A percentile compares a stretch with the other conserved stretches of the same genome.
These are phyloP conservation scores for Atopsyche davidsoni DNA, from an alignment of 1,140 invertebrate species.

Conservation along the genomic window DNA sequence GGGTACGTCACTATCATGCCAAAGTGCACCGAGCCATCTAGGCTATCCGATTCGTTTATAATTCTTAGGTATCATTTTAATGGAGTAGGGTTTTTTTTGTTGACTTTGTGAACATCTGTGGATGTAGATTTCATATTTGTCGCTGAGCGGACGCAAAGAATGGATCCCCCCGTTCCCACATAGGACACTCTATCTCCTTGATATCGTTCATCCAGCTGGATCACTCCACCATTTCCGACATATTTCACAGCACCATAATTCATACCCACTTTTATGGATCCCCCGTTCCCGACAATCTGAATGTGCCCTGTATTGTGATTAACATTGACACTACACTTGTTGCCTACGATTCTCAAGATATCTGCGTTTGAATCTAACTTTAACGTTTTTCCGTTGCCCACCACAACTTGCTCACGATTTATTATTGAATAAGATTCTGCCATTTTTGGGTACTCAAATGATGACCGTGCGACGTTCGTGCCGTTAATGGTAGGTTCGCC, in stretches of 20 bases:
- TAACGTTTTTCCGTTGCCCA: slow-evolving; percentile 11
- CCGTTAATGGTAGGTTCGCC: too few relatives aligned
- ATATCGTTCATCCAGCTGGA: slow-evolving; percentile 8
- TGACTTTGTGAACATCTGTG: background rate
- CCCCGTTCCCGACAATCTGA: slow-evolving; percentile 10
- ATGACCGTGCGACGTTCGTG: too few relatives aligned
- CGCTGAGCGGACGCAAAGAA: too few relatives aligned
- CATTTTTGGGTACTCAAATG: too few relatives aligned
- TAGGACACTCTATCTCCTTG: slow-evolving; percentile 11
- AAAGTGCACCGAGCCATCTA: too few relatives aligned
- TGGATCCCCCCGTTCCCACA: slow-evolving; percentile 7
- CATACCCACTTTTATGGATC: slow-evolving; percentile 10
- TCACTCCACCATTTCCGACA: slow-evolving; percentile 11
- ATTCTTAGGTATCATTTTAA: too few relatives aligned
- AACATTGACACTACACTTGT: slow-evolving; percentile 6
- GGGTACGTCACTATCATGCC: too few relatives aligned
- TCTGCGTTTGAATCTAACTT: slow-evolving; percentile 2
- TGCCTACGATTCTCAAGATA: slow-evolving; percentile 7
- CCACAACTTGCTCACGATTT: slow-evolving; percentile 4
- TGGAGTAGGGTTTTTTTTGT: background rate
- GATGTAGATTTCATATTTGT: too few relatives aligned
- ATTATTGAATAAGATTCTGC: too few relatives aligned
- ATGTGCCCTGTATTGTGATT: slow-evolving; percentile 5
- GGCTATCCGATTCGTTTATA: too few relatives aligned
- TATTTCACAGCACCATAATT: slow-evolving; percentile 17